phyloP scores from a whole-genome alignment of 2,797 vertebrate genomes.

The Pipistrellus pipistrellus region DNA sequence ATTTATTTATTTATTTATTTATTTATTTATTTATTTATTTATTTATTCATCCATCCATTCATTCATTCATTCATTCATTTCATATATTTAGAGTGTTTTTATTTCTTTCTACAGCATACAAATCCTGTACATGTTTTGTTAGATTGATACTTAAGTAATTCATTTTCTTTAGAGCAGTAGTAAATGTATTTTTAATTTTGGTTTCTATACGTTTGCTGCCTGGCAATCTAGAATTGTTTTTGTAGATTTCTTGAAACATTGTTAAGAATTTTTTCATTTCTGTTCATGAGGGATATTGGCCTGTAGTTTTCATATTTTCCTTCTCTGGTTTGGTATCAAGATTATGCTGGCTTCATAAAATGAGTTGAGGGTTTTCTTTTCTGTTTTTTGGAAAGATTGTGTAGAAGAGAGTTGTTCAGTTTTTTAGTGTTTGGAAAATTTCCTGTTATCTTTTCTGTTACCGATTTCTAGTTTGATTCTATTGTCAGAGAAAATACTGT shows the following conservation, averaged over 20 bases:
- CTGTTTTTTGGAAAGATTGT: background rate
- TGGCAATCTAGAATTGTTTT: background rate
- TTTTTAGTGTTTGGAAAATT: constrained; percentile 42
- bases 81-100: constrained; percentile 34
- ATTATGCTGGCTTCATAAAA: constrained; percentile 10
- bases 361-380: background rate
- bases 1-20: too few relatives aligned
- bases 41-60: too few relatives aligned
- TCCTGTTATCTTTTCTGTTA: background rate
- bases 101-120: background rate
- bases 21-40: too few relatives aligned
- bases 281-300: background rate
- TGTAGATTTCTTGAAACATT: background rate
- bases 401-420: constrained; percentile 2
- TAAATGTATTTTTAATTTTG: background rate
- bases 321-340: constrained; percentile 8
- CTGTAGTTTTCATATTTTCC: background rate
- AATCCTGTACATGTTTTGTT: constrained; percentile 15
- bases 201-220: background rate
- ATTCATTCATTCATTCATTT: background rate
- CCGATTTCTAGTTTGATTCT: constrained; percentile 33
- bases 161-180: background rate
- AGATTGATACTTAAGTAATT: background rate
- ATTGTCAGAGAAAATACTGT: constrained; percentile 47
- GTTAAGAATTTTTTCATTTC: constrained; percentile 32